A percentile compares a stretch with the other conserved stretches of the same genome.
These are phyloP conservation scores for Torymus tubicola DNA, from an alignment of 2,888 invertebrate species.

Conservation along the genomic window DNA sequence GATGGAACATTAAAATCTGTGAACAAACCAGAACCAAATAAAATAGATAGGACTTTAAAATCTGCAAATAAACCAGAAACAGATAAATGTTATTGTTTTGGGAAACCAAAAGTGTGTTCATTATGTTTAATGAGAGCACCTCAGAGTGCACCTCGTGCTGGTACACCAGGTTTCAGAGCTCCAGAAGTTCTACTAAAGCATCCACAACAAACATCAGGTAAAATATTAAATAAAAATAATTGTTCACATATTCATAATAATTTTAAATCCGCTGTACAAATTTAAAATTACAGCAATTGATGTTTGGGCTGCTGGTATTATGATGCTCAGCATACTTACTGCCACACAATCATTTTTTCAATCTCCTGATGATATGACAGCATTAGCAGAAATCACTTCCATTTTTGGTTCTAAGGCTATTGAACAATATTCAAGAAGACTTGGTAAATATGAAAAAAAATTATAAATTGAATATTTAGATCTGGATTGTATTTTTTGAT, in stretches of 20 bases:
- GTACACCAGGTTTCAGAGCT: slow-evolving; percentile 93
- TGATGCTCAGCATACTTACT: slow-evolving; percentile 86
- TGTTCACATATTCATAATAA: too few relatives aligned
- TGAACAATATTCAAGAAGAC: slow-evolving; percentile 81
- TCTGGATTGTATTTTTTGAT: slow-evolving; percentile 42
- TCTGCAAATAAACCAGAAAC: slow-evolving; percentile 61
- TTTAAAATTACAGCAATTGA: slow-evolving; percentile 83
- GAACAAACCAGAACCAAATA: slow-evolving; percentile 62
- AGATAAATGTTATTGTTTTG: slow-evolving; percentile 82
- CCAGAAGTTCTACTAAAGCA: slow-evolving; percentile 91
- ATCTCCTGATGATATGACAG: slow-evolving; percentile 87
- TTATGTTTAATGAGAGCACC: slow-evolving; percentile 82
- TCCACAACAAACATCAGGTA: slow-evolving; percentile 86
- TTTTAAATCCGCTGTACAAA: too few relatives aligned
- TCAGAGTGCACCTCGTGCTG: slow-evolving; percentile 88
- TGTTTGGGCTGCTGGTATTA: slow-evolving; percentile 92
- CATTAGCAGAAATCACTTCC: slow-evolving; percentile 89
- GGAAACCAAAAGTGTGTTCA: slow-evolving; percentile 83
- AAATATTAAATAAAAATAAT: slow-evolving; percentile 34
- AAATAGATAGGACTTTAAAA: slow-evolving; percentile 53
- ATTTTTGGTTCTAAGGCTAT: slow-evolving; percentile 86
- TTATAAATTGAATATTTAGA: slow-evolving; percentile 6
- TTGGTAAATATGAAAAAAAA: slow-evolving; percentile 78
- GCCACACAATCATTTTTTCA: slow-evolving; percentile 91
- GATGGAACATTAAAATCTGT: slow-evolving; percentile 53